Conservation (phyloP, 2,888 invertebrate genomes). For the Lycophotia porphyrea region DNA sequence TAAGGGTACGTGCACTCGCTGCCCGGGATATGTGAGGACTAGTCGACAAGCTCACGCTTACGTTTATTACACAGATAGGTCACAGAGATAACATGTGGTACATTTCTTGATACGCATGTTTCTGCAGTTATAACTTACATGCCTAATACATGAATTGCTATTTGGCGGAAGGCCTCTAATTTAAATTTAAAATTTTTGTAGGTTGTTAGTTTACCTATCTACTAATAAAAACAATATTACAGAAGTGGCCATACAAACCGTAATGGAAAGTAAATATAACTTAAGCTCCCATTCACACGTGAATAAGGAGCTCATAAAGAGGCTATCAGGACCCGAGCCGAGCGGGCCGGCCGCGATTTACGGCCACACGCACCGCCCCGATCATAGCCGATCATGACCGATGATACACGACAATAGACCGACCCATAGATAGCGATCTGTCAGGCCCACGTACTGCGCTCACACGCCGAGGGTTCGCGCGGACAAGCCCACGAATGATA, state of each 20-base stretch:
- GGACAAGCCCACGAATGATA: slow-evolving; percentile 7
- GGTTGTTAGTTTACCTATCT: neutral
- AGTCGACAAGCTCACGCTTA: neutral
- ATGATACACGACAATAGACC: slow-evolving; percentile 15
- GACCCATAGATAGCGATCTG: slow-evolving; percentile 4
- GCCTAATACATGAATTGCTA: neutral
- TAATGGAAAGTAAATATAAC: slow-evolving; percentile 1
- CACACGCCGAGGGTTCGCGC: neutral
- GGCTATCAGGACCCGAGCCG: neutral
- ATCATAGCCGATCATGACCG: slow-evolving; percentile 14
- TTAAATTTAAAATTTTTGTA: neutral
- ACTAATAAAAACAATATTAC: neutral
- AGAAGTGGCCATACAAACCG: neutral
- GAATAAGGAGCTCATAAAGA: slow-evolving; percentile 25
- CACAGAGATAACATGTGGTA: neutral
- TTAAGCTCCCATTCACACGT: slow-evolving; percentile 17
- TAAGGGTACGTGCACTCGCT: no score
- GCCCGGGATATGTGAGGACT: no score
- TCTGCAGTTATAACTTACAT: neutral
- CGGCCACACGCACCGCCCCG: slow-evolving; percentile 20
- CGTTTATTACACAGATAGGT: neutral
- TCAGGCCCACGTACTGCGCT: slow-evolving; percentile 12
- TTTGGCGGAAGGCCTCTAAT: neutral
- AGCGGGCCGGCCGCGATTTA: slow-evolving; percentile 10
- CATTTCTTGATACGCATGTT: neutral